Evolutionary conservation across 2,888 invertebrate genomes (phyloP), one percentile per base, ranked within the genome.

Genomic region (Pardosa pseudoannulata): DNA sequence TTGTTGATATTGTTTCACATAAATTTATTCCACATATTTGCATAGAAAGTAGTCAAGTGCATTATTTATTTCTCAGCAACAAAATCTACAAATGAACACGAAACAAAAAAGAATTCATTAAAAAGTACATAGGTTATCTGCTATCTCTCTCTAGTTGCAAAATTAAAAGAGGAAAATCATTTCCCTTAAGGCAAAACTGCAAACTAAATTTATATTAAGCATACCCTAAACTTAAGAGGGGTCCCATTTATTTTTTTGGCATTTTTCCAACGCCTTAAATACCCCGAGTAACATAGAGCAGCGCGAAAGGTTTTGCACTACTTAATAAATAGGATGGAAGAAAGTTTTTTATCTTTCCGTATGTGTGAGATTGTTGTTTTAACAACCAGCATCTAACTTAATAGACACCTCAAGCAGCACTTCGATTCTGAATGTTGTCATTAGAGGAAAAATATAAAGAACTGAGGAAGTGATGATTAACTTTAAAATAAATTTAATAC

Each of bases 301-400:
- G 16, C 46, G 2, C 46, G 16, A 46, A 46, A 16, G 16, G 16
- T 46, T 46, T 46, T 46, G 16, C 2, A 16, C 46, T 46, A 46
- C 46, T 46, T 46, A 46, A 46, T 46, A 46, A 46, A 46, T 46
- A 46, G 46, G 46, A 6, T 46, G 46, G 46, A 46, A 46, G 46
- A 16, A 16, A 46, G 16, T 16, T 13, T 46, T 16, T 46, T 46
- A 46, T 46, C 16, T 7, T 13, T 16, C 7, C 16, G 7, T 9
- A 7, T 36, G 46, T 46, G 7, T 16, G 16, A 16, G 16, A 46
- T 36, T 36, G 6, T 36, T 36, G 6, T 46, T 46, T 46, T 46
- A 13, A 16, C 9, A 46, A 46, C 13, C 7, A 16, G 2, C 7
- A 2, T 46, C 46, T 46, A 46, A 46, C 46, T 46, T 46, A 16